Evolutionary conservation across 2,113 vertebrate genomes (phyloP).

Genomic region (Myotis brandtii): DNA sequence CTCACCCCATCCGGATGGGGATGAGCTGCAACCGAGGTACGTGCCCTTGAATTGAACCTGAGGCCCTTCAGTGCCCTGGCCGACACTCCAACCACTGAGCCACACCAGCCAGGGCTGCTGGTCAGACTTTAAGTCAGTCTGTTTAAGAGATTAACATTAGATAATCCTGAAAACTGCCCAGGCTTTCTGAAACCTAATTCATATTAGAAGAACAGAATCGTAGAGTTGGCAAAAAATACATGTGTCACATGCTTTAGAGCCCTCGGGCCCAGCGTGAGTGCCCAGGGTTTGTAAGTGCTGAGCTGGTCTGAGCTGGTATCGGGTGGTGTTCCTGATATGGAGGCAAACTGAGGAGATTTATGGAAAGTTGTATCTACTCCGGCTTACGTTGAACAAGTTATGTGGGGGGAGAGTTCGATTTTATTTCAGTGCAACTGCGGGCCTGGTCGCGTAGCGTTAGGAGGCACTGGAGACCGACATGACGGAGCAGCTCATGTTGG

Average conservation of each 20-base stretch:
- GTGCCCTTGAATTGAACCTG: not conserved
- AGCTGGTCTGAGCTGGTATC: not conserved
- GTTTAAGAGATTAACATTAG: not conserved
- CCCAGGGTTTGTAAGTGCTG: not conserved
- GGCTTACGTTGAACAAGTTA: not conserved
- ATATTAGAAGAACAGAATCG: not conserved
- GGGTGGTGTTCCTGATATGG: not conserved
- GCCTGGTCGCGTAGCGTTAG: not conserved
- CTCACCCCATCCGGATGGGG: too few relatives aligned
- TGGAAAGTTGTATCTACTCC: not conserved
- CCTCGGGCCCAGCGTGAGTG: not conserved
- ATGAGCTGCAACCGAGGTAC: too few relatives aligned
- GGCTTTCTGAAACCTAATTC: slow-evolving; percentile 12
- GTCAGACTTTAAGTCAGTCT: not conserved
- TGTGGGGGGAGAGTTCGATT: not conserved
- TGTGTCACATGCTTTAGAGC: not conserved
- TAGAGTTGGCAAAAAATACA: not conserved
- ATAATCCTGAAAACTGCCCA: slow-evolving; percentile 2
- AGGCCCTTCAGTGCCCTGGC: too few relatives aligned
- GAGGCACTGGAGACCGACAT: not conserved
- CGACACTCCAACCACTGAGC: not conserved
- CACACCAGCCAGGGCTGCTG: not conserved
- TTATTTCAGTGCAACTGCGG: not conserved
- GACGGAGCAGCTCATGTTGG: not conserved
- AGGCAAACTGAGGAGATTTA: not conserved